Conservation (phyloP, 2,797 vertebrate species). For the Crenuchus spilurus region DNA sequence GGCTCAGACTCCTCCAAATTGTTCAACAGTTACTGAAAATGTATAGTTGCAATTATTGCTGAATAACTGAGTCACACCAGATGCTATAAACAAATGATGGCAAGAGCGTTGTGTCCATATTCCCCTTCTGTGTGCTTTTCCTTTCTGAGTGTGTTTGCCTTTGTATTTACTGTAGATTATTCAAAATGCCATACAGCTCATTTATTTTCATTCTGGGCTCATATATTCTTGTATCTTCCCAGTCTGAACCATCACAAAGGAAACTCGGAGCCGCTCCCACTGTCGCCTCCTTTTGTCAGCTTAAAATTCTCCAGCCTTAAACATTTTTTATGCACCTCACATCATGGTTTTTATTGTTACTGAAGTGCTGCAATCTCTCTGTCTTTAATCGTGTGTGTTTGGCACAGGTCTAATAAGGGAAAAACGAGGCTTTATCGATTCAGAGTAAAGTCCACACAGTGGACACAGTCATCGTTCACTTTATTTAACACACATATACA, state of each 20-base stretch:
- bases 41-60: no score
- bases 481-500: background rate
- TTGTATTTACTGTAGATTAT: background rate
- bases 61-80: no score
- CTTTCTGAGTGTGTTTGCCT: background rate
- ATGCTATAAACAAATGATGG: no score
- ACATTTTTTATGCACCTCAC: no score
- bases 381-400: background rate
- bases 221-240: background rate
- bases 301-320: no score
- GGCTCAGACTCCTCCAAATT: no score
- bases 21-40: no score
- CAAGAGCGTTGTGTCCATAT: background rate
- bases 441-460: background rate
- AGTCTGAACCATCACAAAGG: slow-evolving; percentile 12
- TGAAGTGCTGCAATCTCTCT: background rate
- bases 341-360: no score
- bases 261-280: background rate
- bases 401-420: background rate
- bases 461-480: background rate
- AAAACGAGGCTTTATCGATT: slow-evolving; percentile 9
- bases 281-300: no score
- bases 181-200: background rate
- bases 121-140: background rate
- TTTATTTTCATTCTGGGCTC: background rate